phyloP scores from a whole-genome alignment of 2,113 vertebrate species.

The Xenopus tropicalis region DNA sequence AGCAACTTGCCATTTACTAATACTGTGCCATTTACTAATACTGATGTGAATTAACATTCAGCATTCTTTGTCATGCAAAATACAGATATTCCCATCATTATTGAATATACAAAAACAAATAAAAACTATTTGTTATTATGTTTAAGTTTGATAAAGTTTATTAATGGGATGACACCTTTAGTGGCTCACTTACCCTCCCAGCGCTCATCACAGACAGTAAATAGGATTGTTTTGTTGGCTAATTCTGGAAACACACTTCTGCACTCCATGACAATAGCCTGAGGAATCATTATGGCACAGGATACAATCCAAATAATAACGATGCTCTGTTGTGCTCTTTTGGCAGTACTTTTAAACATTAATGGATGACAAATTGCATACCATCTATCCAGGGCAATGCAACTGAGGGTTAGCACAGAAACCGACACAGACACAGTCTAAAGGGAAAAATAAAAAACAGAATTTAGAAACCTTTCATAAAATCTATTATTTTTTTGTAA shows the following conservation, averaged over 20 bases:
- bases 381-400: slow-evolving; percentile 95
- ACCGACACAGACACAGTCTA: slow-evolving; percentile 95
- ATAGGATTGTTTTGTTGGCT: slow-evolving; percentile 92
- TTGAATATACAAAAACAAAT: no score
- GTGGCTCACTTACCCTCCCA: slow-evolving; percentile 80
- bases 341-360: slow-evolving; percentile 97
- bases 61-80: no score
- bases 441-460: slow-evolving; percentile 30
- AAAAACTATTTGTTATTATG: no score
- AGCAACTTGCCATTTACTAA: no score
- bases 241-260: slow-evolving; percentile 84
- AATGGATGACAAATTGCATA: slow-evolving; percentile 96
- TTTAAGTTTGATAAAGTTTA: no score
- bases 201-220: slow-evolving; percentile 92
- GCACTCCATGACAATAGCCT: slow-evolving; percentile 94
- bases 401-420: slow-evolving; percentile 92
- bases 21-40: no score
- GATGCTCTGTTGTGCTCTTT: slow-evolving; percentile 86
- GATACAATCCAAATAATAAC: slow-evolving; percentile 92
- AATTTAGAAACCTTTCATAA: neutral
- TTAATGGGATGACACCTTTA: no score
- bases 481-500: no score
- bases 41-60: no score
- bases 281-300: slow-evolving; percentile 92
- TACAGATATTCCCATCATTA: no score